Evolutionary conservation across 2,797 vertebrate genomes (phyloP).

Genomic region (Acrossocheilus wenchowensis): DNA sequence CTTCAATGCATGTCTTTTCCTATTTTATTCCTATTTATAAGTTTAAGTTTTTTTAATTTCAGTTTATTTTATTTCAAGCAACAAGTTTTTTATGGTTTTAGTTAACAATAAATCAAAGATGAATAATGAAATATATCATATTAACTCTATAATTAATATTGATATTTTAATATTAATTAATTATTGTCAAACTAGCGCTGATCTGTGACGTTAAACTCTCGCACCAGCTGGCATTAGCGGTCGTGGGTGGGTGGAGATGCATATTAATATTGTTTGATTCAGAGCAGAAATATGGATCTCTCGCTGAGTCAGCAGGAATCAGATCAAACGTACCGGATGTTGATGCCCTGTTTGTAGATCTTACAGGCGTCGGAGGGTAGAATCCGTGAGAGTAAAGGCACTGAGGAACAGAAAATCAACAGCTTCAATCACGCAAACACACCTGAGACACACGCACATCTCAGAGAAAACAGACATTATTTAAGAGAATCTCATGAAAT

Average conservation of each 20-base stretch:
- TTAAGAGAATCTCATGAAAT: too few relatives aligned
- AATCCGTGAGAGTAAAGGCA: conserved; percentile 99
- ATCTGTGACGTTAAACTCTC: background rate
- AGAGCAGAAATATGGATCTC: background rate
- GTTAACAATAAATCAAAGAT: background rate
- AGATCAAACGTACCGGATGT: conserved; percentile 88
- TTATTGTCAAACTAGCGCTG: background rate
- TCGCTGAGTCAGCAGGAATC: background rate
- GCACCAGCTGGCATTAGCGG: background rate
- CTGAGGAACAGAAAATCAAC: conserved; percentile 70
- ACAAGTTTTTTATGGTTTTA: too few relatives aligned
- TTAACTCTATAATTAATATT: too few relatives aligned
- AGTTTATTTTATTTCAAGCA: too few relatives aligned
- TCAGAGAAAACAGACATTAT: too few relatives aligned
- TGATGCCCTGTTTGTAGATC: conserved; percentile 99
- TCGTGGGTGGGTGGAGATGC: background rate
- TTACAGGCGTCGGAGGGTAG: conserved; percentile 99
- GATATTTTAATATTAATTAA: too few relatives aligned
- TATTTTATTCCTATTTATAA: too few relatives aligned
- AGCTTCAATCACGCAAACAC: conserved; percentile 1
- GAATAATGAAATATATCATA: too few relatives aligned
- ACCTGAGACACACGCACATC: background rate
- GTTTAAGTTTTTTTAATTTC: too few relatives aligned
- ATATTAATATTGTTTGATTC: background rate
- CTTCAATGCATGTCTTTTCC: too few relatives aligned